Base-by-base conservation (phyloP, 2,797 vertebrate species). In the Gila robusta region DNA sequence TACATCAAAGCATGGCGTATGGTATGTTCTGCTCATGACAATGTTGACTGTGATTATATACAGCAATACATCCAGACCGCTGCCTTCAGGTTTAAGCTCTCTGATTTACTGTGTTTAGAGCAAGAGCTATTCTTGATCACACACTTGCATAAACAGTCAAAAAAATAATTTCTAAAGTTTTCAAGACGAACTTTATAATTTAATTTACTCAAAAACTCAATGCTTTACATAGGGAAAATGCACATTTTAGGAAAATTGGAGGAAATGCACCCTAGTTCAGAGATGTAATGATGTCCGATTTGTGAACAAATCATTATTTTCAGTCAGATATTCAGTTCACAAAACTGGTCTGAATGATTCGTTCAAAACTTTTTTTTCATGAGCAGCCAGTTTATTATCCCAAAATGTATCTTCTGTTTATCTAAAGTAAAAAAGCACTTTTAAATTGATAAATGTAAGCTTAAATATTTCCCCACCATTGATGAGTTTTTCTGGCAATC, bases 1-100 rank as follows among this genome's bases (percentile, higher is more conserved):
- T 85, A 90, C 91, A 93, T 91, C 91, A 94, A 94, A 93, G 93
- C 88, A 35, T 44, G 10, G 62, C 69, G 87, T 76, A 87, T 64
- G 86, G 87, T 88, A 89, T 88, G 90, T 81, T 77, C 67, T 54
- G 88, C 86, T 88, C 49, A 79, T 84, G 88, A 87, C 89, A 90
- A 89, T 69, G 90, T 90, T 89, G 86, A 69, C 78, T 85, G 81
- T 79, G 84, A 84, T 84, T 82, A 87, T 79, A 79, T 78, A 84
- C 80, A 37, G 69, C 54, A 32, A 81, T 86, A 52, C 64, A 69
- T 81, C 28, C n/a, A 79, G 56, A 79, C 16, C 39, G 6, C 37
- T 80, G 17, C 37, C 76, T 71, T 59, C 66, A 70, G 26, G 72
- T 76, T 52, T 52, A 52, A 76, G 82, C 82, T 52, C 26, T 52